Evolutionary conservation across 2,797 vertebrate species (phyloP), one percentile per base, ranked within the genome.

Genomic region (Periophthalmus magnuspinnatus): DNA sequence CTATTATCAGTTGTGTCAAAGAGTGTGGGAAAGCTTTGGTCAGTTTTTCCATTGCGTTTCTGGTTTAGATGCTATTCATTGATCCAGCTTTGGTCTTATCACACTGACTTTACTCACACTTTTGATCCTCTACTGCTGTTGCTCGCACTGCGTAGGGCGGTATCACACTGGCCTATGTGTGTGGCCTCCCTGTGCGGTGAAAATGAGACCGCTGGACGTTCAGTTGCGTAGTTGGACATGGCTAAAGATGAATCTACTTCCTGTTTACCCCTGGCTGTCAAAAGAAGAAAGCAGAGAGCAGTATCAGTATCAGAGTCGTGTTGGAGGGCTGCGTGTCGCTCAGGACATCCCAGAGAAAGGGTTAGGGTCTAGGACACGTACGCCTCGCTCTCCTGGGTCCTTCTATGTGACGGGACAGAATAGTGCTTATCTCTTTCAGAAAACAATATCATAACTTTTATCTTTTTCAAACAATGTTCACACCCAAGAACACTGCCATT

Each of bases 251-350:
- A 66, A 48, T 80, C 66, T 59, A 76, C 81, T 92, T 94, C 93
- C 94, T 94, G 93, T 93, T 93, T 93, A 91, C 79, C 16, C 66
- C 72, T 74, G 76, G 86, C 13, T 72, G 84, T 88, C 81, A 83
- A 69, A 78, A 86, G 71, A 86, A 84, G 71, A 66, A 75, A 77
- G 78, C 24, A 1, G 81, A 33, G 5, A 38, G n/a, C 61, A 69
- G 11, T 32, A 68, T 80, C 58, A 71, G 52, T n/a, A 70, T 41
- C 77, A 74, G 28, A 28, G 22, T 38, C 48, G 76, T 87, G 81
- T 71, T 50, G 57, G 69, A 13, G 3, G 66, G 59, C 54, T 24
- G 75, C 19, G 6, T 75, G 67, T 66, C 16, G 7, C 69, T 75
- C 60, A 7, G 28, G 22, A 38, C 5, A 0, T 78, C 66, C 71